Evolutionary conservation across 1,140 invertebrate species (phyloP).

Genomic region (Nasonia longicornis): DNA sequence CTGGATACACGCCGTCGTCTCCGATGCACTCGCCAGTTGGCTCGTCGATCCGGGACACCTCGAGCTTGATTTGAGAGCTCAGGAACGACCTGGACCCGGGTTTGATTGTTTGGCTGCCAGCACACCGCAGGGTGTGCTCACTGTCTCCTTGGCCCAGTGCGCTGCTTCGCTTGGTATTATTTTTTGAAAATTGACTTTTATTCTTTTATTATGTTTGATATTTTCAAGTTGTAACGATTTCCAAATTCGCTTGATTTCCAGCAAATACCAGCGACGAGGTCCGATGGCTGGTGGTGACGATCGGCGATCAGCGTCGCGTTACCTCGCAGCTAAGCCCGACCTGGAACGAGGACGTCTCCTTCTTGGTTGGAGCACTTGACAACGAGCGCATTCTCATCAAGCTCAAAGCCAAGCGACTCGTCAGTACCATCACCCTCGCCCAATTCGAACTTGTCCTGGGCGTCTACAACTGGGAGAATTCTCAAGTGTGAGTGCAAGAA

Average conservation of each 20-base stretch:
- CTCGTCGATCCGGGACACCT: constrained; percentile 72
- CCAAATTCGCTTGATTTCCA: too few species aligned
- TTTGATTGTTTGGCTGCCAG: constrained; percentile 53
- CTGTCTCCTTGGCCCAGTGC: constrained; percentile 61
- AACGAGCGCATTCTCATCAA: constrained; percentile 68
- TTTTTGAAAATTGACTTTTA: background rate
- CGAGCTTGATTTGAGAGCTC: constrained; percentile 66
- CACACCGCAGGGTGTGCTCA: constrained; percentile 69
- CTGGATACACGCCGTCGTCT: constrained; percentile 72
- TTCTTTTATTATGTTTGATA: too few species aligned
- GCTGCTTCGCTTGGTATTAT: constrained; percentile 13
- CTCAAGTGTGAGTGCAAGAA: constrained; percentile 64
- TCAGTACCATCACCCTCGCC: constrained; percentile 70
- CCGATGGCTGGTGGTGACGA: constrained; percentile 65
- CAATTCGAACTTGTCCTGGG: constrained; percentile 68
- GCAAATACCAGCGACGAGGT: constrained; percentile 57
- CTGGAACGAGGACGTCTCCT: constrained; percentile 70
- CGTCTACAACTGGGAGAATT: constrained; percentile 67
- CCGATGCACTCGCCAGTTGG: constrained; percentile 71
- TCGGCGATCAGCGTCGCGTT: constrained; percentile 67
- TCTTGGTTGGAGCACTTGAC: constrained; percentile 67
- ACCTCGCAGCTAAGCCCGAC: constrained; percentile 61
- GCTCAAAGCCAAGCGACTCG: constrained; percentile 69
- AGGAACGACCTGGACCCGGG: constrained; percentile 64
- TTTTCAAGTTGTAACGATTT: too few species aligned